Evolutionary conservation across 2,888 invertebrate genomes (phyloP), one percentile per base, ranked within the genome.

Genomic region (Thereva nobilitata): DNA sequence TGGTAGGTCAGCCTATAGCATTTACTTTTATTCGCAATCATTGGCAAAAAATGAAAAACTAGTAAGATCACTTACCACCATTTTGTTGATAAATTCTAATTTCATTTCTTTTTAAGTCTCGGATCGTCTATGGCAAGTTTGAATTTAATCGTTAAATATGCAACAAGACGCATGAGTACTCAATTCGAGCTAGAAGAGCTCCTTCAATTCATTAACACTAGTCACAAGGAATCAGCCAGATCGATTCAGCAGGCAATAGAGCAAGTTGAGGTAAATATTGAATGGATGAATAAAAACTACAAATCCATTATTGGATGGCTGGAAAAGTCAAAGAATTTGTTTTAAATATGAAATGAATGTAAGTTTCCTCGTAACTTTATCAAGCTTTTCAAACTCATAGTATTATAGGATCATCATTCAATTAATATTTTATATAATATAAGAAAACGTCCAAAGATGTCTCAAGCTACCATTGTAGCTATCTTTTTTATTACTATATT

Each of bases 221-320:
- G 86, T 65, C 83, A 85, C 67, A 84, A 86, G 50, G 89, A 91
- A 67, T 83, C 91, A 9, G 90, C 91, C 0, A 81, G 93, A 70
- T 88, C 91, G 0, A 86, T 92, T 0, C 86, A 88, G 68, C 95
- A 95, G 80, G 88, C 91, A 0, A 79, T 94, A 6, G 95, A 95
- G 76, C 86, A 89, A 61, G 89, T 89, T 0, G 86, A 89, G 72
- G 88, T 90, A 4, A 94, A 95, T 77, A 89, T 94, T 0, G 86
- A 87, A 71, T 96, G 95, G 95, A 89, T 91, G 86, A 83, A 88
- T 61, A 83, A 83, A 54, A 91, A 93, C 80, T 91, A 90, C 75
- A 82, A 86, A 63, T 85, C 85, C 2, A 91, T 95, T 68, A 85
- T 88, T 3, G 81, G 86, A 41, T 95, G 95, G 95, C 80, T 95